A percentile compares a stretch with the other conserved stretches of the same genome.
Evolutionary conservation across 2,113 vertebrate genomes (phyloP).

Genomic region (Rutilus rutilus): DNA sequence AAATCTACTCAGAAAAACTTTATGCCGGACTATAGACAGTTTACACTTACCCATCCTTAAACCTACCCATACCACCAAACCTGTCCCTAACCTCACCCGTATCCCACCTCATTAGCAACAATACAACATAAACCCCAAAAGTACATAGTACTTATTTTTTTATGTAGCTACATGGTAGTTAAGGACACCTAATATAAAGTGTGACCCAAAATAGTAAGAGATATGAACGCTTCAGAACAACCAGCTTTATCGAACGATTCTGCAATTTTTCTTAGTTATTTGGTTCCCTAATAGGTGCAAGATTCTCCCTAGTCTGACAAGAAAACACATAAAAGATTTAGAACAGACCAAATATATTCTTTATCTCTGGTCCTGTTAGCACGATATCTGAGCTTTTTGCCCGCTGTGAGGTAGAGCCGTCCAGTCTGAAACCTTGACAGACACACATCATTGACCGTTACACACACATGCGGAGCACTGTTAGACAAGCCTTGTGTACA

Average conservation of each 20-base stretch:
- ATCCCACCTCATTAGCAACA: too few species aligned
- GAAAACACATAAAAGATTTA: not conserved
- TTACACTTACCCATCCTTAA: too few species aligned
- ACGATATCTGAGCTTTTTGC: slow-evolving; percentile 1
- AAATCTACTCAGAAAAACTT: not conserved
- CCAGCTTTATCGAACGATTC: not conserved
- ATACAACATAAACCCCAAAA: too few species aligned
- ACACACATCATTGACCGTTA: slow-evolving; percentile 17
- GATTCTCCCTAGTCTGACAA: not conserved
- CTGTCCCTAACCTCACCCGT: too few species aligned
- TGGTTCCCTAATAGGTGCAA: not conserved
- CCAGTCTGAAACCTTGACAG: not conserved
- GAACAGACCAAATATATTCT: not conserved
- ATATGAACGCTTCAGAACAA: not conserved
- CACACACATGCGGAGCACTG: not conserved
- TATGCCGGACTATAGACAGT: not conserved
- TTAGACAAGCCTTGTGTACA: not conserved
- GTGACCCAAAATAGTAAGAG: not conserved
- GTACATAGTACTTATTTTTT: too few species aligned
- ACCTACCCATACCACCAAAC: too few species aligned
- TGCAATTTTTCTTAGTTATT: not conserved
- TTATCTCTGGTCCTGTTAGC: not conserved
- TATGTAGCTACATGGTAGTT: too few species aligned
- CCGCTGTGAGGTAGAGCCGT: not conserved
- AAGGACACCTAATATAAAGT: too few species aligned